Evolutionary conservation across 2,888 invertebrate genomes (phyloP).

Genomic region (Lordiphosa fenestrarum): DNA sequence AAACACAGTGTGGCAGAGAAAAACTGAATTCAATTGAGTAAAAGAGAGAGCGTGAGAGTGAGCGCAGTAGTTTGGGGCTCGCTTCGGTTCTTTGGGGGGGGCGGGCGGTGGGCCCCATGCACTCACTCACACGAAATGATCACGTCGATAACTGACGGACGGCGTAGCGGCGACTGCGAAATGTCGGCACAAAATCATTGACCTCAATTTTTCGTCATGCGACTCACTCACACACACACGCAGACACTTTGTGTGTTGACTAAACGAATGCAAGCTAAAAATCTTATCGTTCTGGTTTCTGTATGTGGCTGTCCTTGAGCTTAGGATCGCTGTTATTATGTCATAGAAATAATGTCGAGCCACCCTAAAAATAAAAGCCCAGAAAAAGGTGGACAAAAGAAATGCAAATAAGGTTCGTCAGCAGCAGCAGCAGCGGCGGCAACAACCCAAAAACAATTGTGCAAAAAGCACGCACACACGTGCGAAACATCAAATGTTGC

Average conservation of each 20-base stretch:
- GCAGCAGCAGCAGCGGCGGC: conserved; percentile 1
- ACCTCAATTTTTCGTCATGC: conserved; percentile 73
- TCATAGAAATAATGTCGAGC: conserved; percentile 31
- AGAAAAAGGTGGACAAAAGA: conserved; percentile 49
- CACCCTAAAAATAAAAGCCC: conserved; percentile 15
- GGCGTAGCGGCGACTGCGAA: conserved; percentile 22
- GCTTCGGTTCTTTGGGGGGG: conserved; percentile 32
- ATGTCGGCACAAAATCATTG: conserved; percentile 69
- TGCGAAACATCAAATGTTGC: conserved; percentile 4
- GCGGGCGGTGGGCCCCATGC: conserved; percentile 34
- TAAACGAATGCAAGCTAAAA: conserved; percentile 38
- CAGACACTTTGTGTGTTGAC: conserved; percentile 9
- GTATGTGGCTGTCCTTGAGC: conserved; percentile 54
- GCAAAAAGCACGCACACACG: conserved; percentile 33
- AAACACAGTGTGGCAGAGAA: conserved; percentile 50
- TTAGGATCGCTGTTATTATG: conserved; percentile 46
- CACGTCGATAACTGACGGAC: conserved; percentile 57
- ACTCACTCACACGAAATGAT: conserved; percentile 50
- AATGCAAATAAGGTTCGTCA: conserved; percentile 59
- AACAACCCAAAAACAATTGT: conserved; percentile 23
- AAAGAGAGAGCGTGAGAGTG: conserved; percentile 18
- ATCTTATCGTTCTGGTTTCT: conserved; percentile 55
- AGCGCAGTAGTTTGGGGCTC: conserved; percentile 44
- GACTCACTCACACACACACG: conserved; percentile 27
- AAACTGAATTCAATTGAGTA: conserved; percentile 7